Conservation (phyloP, 2,113 vertebrate genomes). For the Fulica atra region DNA sequence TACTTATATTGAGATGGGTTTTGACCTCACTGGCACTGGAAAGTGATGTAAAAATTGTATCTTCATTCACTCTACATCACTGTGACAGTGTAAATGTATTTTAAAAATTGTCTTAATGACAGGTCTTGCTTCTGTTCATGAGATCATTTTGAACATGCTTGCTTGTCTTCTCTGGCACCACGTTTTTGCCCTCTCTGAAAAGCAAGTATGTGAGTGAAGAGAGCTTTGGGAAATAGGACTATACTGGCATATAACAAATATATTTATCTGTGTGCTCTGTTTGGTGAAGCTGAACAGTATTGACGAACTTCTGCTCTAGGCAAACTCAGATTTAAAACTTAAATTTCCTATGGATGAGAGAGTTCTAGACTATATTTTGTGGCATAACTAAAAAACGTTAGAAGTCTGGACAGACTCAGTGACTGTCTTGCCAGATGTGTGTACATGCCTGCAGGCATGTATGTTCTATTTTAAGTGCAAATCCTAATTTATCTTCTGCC, state of each 20-base stretch:
- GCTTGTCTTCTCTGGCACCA: neutral
- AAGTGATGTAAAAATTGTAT: neutral
- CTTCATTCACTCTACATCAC: neutral
- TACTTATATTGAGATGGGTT: neutral
- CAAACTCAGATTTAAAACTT: neutral
- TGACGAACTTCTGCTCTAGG: neutral
- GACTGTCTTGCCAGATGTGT: neutral
- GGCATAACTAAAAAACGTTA: neutral
- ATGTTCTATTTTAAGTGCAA: neutral
- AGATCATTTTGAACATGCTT: neutral
- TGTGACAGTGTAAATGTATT: neutral
- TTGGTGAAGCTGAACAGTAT: neutral
- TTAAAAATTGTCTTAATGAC: neutral
- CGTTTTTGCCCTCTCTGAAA: neutral
- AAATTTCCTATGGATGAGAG: neutral
- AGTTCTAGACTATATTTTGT: neutral
- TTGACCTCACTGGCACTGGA: neutral
- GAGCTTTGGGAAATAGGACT: neutral
- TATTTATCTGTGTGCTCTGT: neutral
- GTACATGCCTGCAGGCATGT: neutral
- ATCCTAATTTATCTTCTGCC: neutral
- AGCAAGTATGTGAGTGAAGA: neutral
- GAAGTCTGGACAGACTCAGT: neutral
- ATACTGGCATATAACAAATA: neutral
- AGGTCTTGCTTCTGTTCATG: neutral